Base-by-base conservation (phyloP, 2,888 invertebrate genomes). In the Lobophora halterata region DNA sequence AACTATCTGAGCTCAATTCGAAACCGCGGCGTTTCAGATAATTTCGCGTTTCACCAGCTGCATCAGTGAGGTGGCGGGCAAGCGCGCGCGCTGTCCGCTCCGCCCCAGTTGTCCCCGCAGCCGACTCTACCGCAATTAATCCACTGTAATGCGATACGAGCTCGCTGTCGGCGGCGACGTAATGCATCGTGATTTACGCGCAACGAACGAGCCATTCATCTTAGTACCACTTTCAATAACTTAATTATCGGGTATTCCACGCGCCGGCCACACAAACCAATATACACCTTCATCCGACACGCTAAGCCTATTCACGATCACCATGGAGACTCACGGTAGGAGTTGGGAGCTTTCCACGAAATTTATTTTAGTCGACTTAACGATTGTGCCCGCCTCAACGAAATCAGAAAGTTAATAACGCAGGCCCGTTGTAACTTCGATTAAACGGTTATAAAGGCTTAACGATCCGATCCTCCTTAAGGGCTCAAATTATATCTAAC, bases 201-300 rank as follows among this genome's bases (percentile, higher is more conserved):
- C 75, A 53, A 67, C 72, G 73, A 77, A 76, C 75, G 65, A 71
- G 76, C 73, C 75, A 79, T 86, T 86, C 81, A 86, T 86, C 86
- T 86, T 86, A 85, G 85, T 85, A 85, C 80, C 83, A 82, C 83
- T 83, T 83, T 81, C 82, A 81, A 86, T 86, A 86, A 86, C 82
- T 83, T 83, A 79, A 85, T 85, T 78, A 86, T 76, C 71, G 66
- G 67, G 62, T 65, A 63, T 70, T 61, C 58, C 55, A 67, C 60
- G 61, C 59, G 49, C 56, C 60, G 55, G 54, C 59, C 52, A 52
- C 52, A 58, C 75, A 68, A 46, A 63, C 74, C 52, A 83, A 72
- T 76, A 64, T 78, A 65, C 52, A 77, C 79, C 74, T 76, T 80
- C 52, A 61, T 47, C 40, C 48, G 61, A 60, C 51, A 52, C 66